Conservation (phyloP, 1,140 invertebrate species). For the Aphelenchoides fujianensis region DNA sequence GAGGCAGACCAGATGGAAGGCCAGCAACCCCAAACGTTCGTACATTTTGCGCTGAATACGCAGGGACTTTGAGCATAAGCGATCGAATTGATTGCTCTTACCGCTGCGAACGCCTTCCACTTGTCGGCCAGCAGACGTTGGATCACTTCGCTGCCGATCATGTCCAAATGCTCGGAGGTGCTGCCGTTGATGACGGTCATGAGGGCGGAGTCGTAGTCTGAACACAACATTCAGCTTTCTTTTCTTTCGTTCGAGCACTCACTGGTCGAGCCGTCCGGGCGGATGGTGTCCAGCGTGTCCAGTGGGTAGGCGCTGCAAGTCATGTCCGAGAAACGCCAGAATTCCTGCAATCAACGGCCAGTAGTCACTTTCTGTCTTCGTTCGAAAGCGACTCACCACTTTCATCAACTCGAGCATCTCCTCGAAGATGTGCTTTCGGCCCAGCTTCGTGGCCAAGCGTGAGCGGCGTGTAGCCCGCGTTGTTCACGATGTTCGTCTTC, state of each 20-base stretch:
- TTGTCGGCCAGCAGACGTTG: conserved; percentile 93
- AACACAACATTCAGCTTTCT: conserved; percentile 46
- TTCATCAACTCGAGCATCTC: conserved; percentile 95
- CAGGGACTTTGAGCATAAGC: conserved; percentile 2
- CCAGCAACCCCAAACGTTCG: conserved; percentile 79
- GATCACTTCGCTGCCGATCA: conserved; percentile 96
- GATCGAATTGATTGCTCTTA: conserved; percentile 64
- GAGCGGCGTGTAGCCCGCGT: conserved; percentile 84
- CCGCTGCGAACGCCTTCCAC: conserved; percentile 96
- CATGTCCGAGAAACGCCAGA: conserved; percentile 98
- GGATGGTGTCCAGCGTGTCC: conserved; percentile 87
- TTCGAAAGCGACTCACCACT: conserved; percentile 65
- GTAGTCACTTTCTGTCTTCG: background rate
- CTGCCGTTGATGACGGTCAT: conserved; percentile 92
- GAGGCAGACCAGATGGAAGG: conserved; percentile 78
- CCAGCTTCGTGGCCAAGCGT: conserved; percentile 91
- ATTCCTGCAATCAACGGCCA: conserved; percentile 69
- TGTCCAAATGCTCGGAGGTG: conserved; percentile 94
- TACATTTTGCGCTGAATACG: conserved; percentile 82
- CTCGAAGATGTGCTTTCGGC: conserved; percentile 86
- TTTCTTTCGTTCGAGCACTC: conserved; percentile 63
- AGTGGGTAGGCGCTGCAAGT: conserved; percentile 96
- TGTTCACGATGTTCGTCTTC: conserved; percentile 80
- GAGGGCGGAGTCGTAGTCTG: conserved; percentile 95
- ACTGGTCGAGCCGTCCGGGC: conserved; percentile 90